Base-by-base conservation (phyloP, 2,888 invertebrate species). In the Scaptomyza reducta region DNA sequence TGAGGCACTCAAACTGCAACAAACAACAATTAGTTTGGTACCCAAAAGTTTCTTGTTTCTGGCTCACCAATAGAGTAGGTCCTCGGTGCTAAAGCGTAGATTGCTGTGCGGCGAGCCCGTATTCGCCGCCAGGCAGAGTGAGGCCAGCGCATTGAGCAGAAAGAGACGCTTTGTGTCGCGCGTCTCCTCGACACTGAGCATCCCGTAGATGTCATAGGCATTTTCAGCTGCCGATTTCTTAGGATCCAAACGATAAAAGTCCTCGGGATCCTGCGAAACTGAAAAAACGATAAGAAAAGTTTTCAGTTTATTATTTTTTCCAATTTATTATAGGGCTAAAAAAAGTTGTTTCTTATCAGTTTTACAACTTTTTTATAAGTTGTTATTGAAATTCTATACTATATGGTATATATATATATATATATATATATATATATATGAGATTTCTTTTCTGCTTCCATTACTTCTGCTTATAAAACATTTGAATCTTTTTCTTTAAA, bases 121-220 rank as follows among this genome's bases (percentile, higher is more conserved):
- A 14, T 67, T 58, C 16, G 84, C 81, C 16, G 79, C 74, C 69
- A 90, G 79, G 56, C 91, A 90, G 75, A 98, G 93, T 89, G 96
- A 96, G 60, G 97, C 96, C 92, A 98, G 95, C 69, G 95, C 96
- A 93, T 98, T 98, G 87, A 98, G 94, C 91, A 97, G 96, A 77
- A 96, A 96, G 79, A 98, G 93, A 90, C 96, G 95, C 90, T 95
- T 95, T 70, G 94, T 95, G 91, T 96, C 97, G 66, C 95, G 94
- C 67, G 95, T 93, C 67, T 90, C 90, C 62, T 88, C 89, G 63
- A 88, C 74, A 89, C 94, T 94, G 64, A 95, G 92, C 78, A 93
- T 94, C 83, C 92, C 92, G 84, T 95, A 93, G 65, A 95, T 94
- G 86, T 94, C 94, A 84, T 92, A 93, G 68, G 94, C 93, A 92